phyloP scores from a whole-genome alignment of 2,113 vertebrate genomes.

The Dicrurus megarhynchus region DNA sequence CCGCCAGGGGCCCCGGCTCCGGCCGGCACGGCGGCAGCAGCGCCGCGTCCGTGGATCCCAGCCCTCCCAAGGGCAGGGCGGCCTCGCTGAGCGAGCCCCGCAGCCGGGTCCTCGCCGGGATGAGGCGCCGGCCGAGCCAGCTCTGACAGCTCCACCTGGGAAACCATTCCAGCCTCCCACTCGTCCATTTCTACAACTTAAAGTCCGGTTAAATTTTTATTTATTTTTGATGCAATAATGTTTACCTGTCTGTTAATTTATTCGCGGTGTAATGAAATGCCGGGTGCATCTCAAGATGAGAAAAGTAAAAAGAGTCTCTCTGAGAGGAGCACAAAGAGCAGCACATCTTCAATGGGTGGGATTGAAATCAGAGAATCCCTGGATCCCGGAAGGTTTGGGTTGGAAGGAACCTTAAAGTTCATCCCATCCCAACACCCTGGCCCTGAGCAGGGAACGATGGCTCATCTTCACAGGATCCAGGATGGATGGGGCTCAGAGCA shows the following conservation, averaged over 20 bases:
- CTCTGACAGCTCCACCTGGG: not conserved
- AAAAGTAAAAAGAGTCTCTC: not conserved
- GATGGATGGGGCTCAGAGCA: not conserved
- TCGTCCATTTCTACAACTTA: not conserved
- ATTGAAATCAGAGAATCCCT: not conserved
- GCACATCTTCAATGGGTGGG: not conserved
- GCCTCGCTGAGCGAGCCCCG: slow-evolving; percentile 26
- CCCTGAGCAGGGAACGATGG: not conserved
- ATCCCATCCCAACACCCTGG: accelerated
- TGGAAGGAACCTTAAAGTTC: not conserved
- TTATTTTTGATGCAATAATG: not conserved
- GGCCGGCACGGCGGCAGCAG: not conserved
- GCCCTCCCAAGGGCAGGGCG: not conserved
- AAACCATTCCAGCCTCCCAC: accelerated
- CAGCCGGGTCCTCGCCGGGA: slow-evolving; percentile 30
- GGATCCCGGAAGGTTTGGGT: not conserved
- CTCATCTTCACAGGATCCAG: not conserved
- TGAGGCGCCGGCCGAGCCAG: slow-evolving; percentile 64
- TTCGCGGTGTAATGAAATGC: not conserved
- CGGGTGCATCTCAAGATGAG: not conserved
- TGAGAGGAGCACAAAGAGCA: not conserved
- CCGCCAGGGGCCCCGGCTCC: not conserved
- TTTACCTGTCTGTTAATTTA: not conserved
- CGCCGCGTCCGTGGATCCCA: not conserved
- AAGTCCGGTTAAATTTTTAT: not conserved